These are phyloP conservation scores for Machaerirhynchus nigripectus DNA, from an alignment of 2,113 vertebrate species.

Conservation along the genomic window DNA sequence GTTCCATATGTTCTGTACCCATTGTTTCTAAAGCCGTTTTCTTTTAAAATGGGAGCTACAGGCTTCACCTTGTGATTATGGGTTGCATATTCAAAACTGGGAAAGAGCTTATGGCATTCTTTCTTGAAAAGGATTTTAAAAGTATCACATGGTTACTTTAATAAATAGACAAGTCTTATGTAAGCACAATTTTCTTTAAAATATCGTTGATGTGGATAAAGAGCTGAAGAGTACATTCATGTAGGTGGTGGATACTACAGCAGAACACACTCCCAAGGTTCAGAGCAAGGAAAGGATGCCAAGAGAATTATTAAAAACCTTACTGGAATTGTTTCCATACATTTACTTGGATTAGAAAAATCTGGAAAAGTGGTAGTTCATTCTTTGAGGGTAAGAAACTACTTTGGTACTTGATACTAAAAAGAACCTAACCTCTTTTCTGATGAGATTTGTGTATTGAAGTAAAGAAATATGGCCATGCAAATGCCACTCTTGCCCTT, in stretches of 20 bases:
- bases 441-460: background rate
- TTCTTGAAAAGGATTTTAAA: background rate
- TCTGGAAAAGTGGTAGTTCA: background rate
- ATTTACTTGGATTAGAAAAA: background rate
- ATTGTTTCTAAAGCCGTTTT: background rate
- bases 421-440: background rate
- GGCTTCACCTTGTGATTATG: background rate
- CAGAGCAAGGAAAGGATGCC: background rate
- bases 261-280: background rate
- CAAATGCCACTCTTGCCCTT: background rate
- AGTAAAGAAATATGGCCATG: background rate
- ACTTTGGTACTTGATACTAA: background rate
- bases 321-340: background rate
- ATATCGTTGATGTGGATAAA: background rate
- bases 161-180: slow-evolving; percentile 6
- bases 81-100: background rate
- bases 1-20: background rate
- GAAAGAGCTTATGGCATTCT: background rate
- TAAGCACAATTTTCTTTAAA: slow-evolving; percentile 21
- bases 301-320: background rate
- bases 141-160: background rate
- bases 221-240: background rate
- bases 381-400: background rate
- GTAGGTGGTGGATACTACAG: background rate
- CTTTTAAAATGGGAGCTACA: background rate